phyloP scores from a whole-genome alignment of 1,140 invertebrate genomes.

The Rhopalosiphum padi region DNA sequence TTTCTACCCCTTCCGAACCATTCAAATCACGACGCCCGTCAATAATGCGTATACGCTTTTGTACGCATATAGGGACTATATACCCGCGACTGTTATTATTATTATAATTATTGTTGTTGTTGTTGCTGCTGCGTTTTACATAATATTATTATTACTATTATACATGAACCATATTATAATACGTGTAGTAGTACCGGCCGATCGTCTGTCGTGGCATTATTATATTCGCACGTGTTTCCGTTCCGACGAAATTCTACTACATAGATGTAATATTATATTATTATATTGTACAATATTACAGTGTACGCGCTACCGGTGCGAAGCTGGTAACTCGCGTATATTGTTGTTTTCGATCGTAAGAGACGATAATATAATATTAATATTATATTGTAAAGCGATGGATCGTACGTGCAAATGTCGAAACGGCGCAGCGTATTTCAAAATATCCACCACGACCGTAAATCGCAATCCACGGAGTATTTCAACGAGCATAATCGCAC shows the following conservation, averaged over 20 bases:
- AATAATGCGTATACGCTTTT: constrained; percentile 13
- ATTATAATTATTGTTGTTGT: background rate
- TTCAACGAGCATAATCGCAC: no score
- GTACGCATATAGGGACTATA: background rate
- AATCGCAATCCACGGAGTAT: no score
- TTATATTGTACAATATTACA: background rate
- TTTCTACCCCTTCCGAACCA: background rate
- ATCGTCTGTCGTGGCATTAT: background rate
- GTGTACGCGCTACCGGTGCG: background rate
- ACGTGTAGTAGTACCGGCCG: background rate
- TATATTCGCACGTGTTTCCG: constrained; percentile 40
- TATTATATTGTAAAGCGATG: background rate
- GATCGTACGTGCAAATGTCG: background rate
- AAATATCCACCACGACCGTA: background rate
- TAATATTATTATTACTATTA: constrained; percentile 13
- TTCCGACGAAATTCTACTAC: constrained; percentile 18
- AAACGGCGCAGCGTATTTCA: background rate
- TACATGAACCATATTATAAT: background rate
- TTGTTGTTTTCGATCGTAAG: background rate
- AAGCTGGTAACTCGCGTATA: background rate
- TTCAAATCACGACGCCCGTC: background rate
- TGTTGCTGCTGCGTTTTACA: background rate
- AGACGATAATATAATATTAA: background rate
- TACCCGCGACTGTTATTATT: background rate
- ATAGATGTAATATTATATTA: background rate